Conservation (phyloP, 2,797 vertebrate species). For the Pagetopsis macropterus region DNA sequence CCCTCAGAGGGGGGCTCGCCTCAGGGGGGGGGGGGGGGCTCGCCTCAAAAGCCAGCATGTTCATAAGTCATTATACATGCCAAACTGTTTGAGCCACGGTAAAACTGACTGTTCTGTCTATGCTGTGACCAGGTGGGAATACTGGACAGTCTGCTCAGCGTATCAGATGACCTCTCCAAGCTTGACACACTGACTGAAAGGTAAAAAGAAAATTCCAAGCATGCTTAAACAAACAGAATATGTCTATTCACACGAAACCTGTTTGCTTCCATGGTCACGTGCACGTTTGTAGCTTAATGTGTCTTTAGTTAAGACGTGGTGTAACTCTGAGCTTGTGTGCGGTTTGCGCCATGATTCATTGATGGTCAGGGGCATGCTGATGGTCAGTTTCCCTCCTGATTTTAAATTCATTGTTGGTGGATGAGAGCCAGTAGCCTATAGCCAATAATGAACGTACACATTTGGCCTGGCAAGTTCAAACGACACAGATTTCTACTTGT, state of each 20-base stretch:
- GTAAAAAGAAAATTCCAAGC: constrained; percentile 67
- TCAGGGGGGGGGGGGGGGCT: too few relatives aligned
- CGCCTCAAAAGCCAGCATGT: neutral
- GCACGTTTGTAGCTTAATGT: constrained; percentile 15
- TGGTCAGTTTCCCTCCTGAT: constrained; percentile 62
- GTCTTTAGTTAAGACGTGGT: constrained; percentile 49
- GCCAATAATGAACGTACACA: neutral
- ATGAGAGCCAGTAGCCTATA: constrained; percentile 21
- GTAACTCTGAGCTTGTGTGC: constrained; percentile 43
- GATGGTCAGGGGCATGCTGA: constrained; percentile 52
- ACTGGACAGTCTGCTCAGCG: constrained; percentile 91
- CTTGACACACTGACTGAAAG: constrained; percentile 92
- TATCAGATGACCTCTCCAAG: constrained; percentile 92
- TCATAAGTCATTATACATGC: neutral
- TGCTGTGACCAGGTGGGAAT: constrained; percentile 88
- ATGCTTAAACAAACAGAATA: neutral
- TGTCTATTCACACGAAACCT: neutral
- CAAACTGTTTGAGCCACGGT: neutral
- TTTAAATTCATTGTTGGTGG: constrained; percentile 60
- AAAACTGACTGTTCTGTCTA: constrained; percentile 28
- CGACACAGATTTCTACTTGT: neutral
- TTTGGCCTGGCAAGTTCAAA: neutral
- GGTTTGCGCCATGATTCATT: constrained; percentile 67
- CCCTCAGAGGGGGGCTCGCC: too few relatives aligned
- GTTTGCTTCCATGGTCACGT: neutral